Conservation (phyloP, 2,888 invertebrate species). For the Ochropleura leucogaster region DNA sequence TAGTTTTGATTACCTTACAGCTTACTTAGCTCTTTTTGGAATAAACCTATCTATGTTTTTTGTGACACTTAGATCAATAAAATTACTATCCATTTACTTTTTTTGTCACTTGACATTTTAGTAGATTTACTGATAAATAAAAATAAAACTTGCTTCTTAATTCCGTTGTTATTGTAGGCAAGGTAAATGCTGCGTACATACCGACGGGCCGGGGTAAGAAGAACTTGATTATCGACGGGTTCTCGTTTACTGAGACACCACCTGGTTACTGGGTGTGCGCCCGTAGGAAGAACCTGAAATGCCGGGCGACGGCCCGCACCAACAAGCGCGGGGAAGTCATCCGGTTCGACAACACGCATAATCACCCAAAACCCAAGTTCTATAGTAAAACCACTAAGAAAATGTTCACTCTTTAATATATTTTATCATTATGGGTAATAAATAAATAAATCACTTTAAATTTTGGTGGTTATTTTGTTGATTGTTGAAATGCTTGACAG, state of each 20-base stretch:
- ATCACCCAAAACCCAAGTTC: constrained; percentile 80
- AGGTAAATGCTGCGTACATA: constrained; percentile 78
- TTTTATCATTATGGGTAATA: constrained; percentile 6
- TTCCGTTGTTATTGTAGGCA: constrained; percentile 69
- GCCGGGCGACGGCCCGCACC: constrained; percentile 80
- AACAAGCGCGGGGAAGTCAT: constrained; percentile 79
- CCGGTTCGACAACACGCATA: constrained; percentile 74
- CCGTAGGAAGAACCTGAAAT: constrained; percentile 69
- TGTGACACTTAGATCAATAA: constrained; percentile 11
- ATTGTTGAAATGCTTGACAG: no score
- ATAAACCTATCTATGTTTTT: constrained; percentile 3
- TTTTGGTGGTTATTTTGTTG: no score
- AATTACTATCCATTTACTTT: constrained; percentile 10
- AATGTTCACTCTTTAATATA: constrained; percentile 70
- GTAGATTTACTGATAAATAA: background rate
- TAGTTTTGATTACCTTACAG: background rate
- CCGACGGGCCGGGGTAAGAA: constrained; percentile 80
- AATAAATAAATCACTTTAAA: background rate
- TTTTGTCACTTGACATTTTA: constrained; percentile 11
- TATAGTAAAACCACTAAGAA: constrained; percentile 78
- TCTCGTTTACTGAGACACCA: constrained; percentile 74
- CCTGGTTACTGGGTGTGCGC: constrained; percentile 79
- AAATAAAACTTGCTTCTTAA: constrained; percentile 23
- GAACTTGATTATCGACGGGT: constrained; percentile 79
- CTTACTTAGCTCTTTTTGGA: background rate